Evolutionary conservation across 2,888 invertebrate genomes (phyloP).

Genomic region (Tetragnatha montana): DNA sequence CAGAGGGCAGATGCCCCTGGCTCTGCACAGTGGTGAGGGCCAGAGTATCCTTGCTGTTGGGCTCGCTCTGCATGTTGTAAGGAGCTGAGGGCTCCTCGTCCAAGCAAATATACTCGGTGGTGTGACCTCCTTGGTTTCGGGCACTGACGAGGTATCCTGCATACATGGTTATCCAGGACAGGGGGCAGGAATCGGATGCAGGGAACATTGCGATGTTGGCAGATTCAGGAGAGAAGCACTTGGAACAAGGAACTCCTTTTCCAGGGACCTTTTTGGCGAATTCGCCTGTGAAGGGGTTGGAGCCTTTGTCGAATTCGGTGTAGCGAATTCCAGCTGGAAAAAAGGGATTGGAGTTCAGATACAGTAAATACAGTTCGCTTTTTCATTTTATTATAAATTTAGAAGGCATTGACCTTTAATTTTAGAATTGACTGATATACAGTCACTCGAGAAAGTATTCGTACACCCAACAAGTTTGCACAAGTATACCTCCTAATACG

Average conservation of each 20-base stretch:
- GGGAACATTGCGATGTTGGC: constrained; percentile 19
- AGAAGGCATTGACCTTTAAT: too few species aligned
- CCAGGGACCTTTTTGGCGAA: constrained; percentile 9
- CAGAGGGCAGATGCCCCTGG: constrained; percentile 14
- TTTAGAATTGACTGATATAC: too few species aligned
- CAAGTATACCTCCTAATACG: too few species aligned
- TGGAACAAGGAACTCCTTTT: constrained; percentile 32
- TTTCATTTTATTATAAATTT: too few species aligned
- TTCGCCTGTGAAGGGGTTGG: constrained; percentile 21
- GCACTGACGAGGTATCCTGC: constrained; percentile 42
- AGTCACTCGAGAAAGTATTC: too few species aligned
- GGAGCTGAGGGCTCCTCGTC: constrained; percentile 14
- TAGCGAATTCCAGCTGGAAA: constrained; percentile 38
- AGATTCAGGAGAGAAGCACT: constrained; percentile 22
- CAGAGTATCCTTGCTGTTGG: background rate
- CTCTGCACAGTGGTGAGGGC: constrained; percentile 22
- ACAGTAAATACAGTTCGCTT: too few species aligned
- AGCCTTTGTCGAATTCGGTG: background rate
- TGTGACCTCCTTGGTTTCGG: constrained; percentile 7
- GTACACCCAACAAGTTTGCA: too few species aligned
- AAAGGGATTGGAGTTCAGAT: background rate
- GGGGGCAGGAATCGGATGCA: constrained; percentile 26
- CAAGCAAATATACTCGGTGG: constrained; percentile 39
- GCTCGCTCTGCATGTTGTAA: background rate
- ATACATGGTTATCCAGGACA: constrained; percentile 36